phyloP scores from a whole-genome alignment of 2,888 invertebrate species.

The Drosophila tripunctata region DNA sequence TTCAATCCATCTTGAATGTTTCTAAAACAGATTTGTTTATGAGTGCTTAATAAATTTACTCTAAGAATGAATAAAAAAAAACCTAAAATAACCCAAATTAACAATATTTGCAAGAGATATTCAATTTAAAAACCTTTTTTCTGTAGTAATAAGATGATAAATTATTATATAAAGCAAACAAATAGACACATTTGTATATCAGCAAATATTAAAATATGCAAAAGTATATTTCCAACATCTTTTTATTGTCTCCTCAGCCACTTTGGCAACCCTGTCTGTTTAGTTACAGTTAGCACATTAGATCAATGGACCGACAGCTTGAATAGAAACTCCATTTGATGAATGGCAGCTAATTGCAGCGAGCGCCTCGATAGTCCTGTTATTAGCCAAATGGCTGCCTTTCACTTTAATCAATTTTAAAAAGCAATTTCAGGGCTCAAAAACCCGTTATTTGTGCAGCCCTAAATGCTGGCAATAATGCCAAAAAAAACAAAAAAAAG shows the following conservation, averaged over 20 bases:
- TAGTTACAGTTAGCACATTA: slow-evolving; percentile 13
- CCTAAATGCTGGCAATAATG: slow-evolving; percentile 52
- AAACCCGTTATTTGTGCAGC: slow-evolving; percentile 56
- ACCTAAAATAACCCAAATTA: too few relatives aligned
- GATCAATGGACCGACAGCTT: neutral
- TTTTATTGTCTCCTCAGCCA: too few relatives aligned
- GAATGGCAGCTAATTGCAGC: slow-evolving; percentile 70
- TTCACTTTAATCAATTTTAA: slow-evolving; percentile 73
- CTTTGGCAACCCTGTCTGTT: slow-evolving; percentile 1
- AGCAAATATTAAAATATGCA: neutral
- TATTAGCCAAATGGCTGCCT: slow-evolving; percentile 64
- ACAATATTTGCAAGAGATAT: too few relatives aligned
- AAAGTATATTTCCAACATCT: neutral
- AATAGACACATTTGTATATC: too few relatives aligned
- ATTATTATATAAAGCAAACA: too few relatives aligned
- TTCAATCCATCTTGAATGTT: too few relatives aligned
- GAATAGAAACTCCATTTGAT: slow-evolving; percentile 44
- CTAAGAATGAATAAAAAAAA: too few relatives aligned
- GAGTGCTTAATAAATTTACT: too few relatives aligned
- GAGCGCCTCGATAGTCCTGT: slow-evolving; percentile 67
- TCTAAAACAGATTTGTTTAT: too few relatives aligned
- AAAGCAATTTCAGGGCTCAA: slow-evolving; percentile 2
- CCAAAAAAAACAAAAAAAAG: slow-evolving; percentile 49
- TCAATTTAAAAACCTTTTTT: too few relatives aligned
- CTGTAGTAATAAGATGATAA: too few relatives aligned